phyloP scores from a whole-genome alignment of 2,113 vertebrate genomes.

The Oreochromis aureus region DNA sequence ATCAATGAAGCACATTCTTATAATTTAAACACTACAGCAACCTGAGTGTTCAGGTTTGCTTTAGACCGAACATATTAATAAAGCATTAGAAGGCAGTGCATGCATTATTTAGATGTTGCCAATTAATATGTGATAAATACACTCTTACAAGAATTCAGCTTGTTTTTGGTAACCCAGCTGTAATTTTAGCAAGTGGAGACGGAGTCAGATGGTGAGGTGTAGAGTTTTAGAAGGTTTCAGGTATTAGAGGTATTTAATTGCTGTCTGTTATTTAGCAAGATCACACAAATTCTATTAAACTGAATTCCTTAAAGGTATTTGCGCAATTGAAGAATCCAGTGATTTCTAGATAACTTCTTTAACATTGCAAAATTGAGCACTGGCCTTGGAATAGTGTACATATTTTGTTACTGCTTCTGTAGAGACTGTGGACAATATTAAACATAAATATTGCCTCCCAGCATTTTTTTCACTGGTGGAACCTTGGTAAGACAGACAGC shows the following conservation, averaged over 20 bases:
- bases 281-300: not conserved
- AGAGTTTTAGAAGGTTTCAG: not conserved
- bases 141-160: not conserved
- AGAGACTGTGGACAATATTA: not conserved
- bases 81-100: not conserved
- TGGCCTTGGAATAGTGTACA: not conserved
- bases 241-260: not conserved
- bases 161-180: not conserved
- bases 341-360: not conserved
- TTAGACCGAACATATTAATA: not conserved
- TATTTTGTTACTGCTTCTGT: not conserved
- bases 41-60: not conserved
- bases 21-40: not conserved
- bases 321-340: not conserved
- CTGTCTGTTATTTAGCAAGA: not conserved
- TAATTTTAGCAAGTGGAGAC: not conserved
- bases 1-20: not conserved
- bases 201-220: not conserved
- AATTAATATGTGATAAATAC: not conserved
- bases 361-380: not conserved
- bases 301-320: not conserved
- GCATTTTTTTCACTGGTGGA: not conserved
- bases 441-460: not conserved
- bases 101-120: not conserved
- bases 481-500: not conserved